These are phyloP conservation scores for Sweltsa coloradensis DNA, from an alignment of 1,140 invertebrate species.

Conservation along the genomic window DNA sequence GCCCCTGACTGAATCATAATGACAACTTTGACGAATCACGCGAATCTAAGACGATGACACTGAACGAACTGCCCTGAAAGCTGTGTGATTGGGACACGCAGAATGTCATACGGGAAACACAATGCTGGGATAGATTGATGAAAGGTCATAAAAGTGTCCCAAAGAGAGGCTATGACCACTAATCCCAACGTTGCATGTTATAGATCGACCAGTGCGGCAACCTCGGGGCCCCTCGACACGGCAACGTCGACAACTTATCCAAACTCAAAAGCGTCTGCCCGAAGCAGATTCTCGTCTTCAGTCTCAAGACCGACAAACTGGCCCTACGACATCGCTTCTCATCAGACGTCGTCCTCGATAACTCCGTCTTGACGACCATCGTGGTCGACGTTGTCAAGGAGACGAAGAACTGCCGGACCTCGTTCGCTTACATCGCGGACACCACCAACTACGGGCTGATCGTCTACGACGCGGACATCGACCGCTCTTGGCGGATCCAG, in stretches of 20 bases:
- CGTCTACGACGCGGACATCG: constrained; percentile 44
- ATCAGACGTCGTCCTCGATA: constrained; percentile 22
- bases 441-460: constrained; percentile 50
- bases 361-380: constrained; percentile 35
- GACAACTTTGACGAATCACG: too few relatives aligned
- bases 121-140: too few relatives aligned
- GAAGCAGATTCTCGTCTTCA: constrained; percentile 48
- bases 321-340: constrained; percentile 30
- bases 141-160: too few relatives aligned
- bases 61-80: too few relatives aligned
- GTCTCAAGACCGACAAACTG: constrained; percentile 24
- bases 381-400: constrained; percentile 6
- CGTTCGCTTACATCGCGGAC: constrained; percentile 66
- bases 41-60: too few relatives aligned
- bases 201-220: constrained; percentile 49
- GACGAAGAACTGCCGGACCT: constrained; percentile 34
- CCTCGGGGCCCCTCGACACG: constrained; percentile 54
- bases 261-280: constrained; percentile 33
- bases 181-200: too few relatives aligned
- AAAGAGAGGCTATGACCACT: too few relatives aligned
- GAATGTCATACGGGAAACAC: too few relatives aligned
- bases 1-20: too few relatives aligned
- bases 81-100: too few relatives aligned
- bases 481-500: constrained; percentile 48
- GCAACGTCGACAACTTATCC: constrained; percentile 29